A percentile compares a stretch with the other conserved stretches of the same genome.
Evolutionary conservation across 2,888 invertebrate species (phyloP).

Genomic region (Meteorus colon): DNA sequence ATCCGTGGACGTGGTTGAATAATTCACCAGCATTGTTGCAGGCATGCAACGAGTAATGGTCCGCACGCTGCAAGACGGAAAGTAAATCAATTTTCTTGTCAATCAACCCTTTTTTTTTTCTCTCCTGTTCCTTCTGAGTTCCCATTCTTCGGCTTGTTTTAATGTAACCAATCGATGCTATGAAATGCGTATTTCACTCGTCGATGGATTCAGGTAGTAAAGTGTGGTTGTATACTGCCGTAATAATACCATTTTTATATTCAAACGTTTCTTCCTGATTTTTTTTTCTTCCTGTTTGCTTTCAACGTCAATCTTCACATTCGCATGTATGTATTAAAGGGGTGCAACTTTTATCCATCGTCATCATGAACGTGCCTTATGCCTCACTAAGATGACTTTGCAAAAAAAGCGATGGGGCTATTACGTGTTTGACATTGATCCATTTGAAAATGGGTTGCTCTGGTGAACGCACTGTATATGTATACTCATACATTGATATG

Average conservation of each 20-base stretch:
- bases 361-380: not conserved
- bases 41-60: slow-evolving; percentile 49
- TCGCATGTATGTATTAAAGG: not conserved
- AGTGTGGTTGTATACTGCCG: too few species aligned
- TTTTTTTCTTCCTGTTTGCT: not conserved
- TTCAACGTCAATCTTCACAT: not conserved
- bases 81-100: slow-evolving; percentile 45
- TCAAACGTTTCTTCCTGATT: not conserved
- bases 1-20: slow-evolving; percentile 41
- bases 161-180: not conserved
- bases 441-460: not conserved
- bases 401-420: not conserved
- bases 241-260: not conserved
- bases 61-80: slow-evolving; percentile 31
- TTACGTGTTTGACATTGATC: slow-evolving; percentile 8
- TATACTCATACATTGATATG: not conserved
- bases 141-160: slow-evolving; percentile 28
- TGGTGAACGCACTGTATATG: not conserved
- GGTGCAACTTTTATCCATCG: not conserved
- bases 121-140: not conserved
- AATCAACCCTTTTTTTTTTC: slow-evolving; percentile 29
- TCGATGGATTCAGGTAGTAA: too few species aligned
- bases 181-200: not conserved
- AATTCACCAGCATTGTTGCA: slow-evolving; percentile 49
- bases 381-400: not conserved